Evolutionary conservation across 53 echinoderm and acorn worm species (phyloP).

Genomic region (Actinopyga echinites): DNA sequence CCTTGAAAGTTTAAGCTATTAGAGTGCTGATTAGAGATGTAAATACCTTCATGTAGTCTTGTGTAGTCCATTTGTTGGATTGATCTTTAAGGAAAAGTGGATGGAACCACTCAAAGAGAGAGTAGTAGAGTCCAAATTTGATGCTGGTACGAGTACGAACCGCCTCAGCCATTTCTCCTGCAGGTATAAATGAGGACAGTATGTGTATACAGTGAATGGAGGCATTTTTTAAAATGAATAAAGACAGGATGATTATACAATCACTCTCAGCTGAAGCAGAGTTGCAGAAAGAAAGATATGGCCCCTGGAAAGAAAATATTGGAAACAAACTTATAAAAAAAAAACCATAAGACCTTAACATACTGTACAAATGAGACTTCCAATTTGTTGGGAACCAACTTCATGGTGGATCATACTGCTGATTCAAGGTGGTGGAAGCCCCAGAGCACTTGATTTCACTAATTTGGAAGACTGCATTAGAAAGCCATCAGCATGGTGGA

Average conservation of each 20-base stretch:
- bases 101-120: constrained; percentile 92
- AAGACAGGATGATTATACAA: background rate
- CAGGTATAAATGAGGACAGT: background rate
- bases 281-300: background rate
- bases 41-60: constrained; percentile 64
- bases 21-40: too few species aligned
- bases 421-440: too few species aligned
- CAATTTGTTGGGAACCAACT: too few species aligned
- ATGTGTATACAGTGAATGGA: constrained; percentile 39
- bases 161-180: constrained; percentile 65
- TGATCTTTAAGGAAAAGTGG: constrained; percentile 75
- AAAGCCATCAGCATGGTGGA: too few species aligned
- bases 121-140: constrained; percentile 89
- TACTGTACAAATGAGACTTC: too few species aligned
- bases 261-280: background rate
- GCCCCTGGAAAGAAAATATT: too few species aligned
- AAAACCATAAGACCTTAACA: too few species aligned
- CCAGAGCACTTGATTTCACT: too few species aligned
- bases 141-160: constrained; percentile 68
- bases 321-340: too few species aligned
- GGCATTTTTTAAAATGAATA: background rate
- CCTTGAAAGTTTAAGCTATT: too few species aligned
- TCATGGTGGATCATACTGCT: too few species aligned
- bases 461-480: too few species aligned
- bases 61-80: constrained; percentile 60